phyloP scores from a whole-genome alignment of 1,140 invertebrate species.

The Drosophila orosa region DNA sequence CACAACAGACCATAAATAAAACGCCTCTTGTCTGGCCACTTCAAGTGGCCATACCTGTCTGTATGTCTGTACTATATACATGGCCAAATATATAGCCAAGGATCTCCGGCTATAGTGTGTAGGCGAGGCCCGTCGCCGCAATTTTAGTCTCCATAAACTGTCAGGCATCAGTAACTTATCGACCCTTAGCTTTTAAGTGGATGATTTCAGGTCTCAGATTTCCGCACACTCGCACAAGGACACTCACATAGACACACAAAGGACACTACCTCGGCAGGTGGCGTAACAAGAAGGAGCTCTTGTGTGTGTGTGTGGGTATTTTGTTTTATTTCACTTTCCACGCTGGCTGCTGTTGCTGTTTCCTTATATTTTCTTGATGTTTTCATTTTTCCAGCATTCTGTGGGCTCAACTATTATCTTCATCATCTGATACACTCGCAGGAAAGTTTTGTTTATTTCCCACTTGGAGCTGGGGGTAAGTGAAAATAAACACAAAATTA shows the following conservation, averaged over 20 bases:
- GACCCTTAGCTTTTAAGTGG: constrained; percentile 82
- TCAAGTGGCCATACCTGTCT: constrained; percentile 32
- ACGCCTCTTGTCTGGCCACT: constrained; percentile 59
- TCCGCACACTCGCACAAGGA: constrained; percentile 45
- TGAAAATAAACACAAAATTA: neutral
- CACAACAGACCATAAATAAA: constrained; percentile 68
- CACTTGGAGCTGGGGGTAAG: neutral
- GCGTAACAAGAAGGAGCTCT: constrained; percentile 1
- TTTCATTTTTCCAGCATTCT: constrained; percentile 50
- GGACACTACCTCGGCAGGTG: constrained; percentile 43
- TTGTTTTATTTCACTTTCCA: constrained; percentile 76
- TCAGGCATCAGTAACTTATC: constrained; percentile 82
- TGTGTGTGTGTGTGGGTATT: constrained; percentile 29
- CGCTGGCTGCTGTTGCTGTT: constrained; percentile 42
- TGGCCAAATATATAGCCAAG: neutral
- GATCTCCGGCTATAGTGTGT: neutral
- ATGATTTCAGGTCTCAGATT: constrained; percentile 78
- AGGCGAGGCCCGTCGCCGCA: constrained; percentile 42
- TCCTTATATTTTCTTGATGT: constrained; percentile 64
- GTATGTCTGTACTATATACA: neutral
- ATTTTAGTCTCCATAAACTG: constrained; percentile 69
- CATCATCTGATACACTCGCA: constrained; percentile 1
- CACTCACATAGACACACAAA: constrained; percentile 12
- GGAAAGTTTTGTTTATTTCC: neutral
- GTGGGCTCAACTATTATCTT: constrained; percentile 9